Conservation (phyloP, 2,797 vertebrate genomes). For the Kryptolebias ocellatus region DNA sequence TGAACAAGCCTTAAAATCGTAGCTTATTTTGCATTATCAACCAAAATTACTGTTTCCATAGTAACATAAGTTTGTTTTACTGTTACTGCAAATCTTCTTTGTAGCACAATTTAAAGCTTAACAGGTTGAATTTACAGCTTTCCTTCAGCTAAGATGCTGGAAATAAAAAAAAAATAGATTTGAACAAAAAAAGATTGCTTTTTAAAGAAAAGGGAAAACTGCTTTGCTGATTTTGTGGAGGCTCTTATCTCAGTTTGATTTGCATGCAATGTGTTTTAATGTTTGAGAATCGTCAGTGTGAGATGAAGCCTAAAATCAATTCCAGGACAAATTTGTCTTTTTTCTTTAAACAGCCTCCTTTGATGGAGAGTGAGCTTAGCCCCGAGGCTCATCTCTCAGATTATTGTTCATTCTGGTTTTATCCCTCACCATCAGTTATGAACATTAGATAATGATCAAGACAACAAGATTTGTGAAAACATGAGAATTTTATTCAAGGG, state of each 20-base stretch:
- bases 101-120: not conserved
- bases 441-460: slow-evolving; percentile 11
- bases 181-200: not conserved
- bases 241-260: not conserved
- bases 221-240: not conserved
- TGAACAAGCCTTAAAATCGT: not conserved
- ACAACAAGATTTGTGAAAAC: slow-evolving; percentile 10
- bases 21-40: not conserved
- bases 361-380: slow-evolving; percentile 13
- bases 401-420: slow-evolving; percentile 5
- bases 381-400: slow-evolving; percentile 3
- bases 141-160: not conserved
- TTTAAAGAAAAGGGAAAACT: not conserved
- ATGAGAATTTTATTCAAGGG: slow-evolving; percentile 2
- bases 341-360: not conserved
- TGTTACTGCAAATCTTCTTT: too few relatives aligned
- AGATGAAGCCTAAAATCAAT: slow-evolving; percentile 5
- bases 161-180: not conserved
- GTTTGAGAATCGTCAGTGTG: not conserved
- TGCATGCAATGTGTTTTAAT: not conserved
- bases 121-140: not conserved
- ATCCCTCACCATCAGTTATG: slow-evolving; percentile 1
- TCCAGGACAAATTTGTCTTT: not conserved
- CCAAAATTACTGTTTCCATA: not conserved
- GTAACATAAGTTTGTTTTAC: not conserved